Conservation (phyloP, 1,140 invertebrate species). For the Drosophila kanapiae region DNA sequence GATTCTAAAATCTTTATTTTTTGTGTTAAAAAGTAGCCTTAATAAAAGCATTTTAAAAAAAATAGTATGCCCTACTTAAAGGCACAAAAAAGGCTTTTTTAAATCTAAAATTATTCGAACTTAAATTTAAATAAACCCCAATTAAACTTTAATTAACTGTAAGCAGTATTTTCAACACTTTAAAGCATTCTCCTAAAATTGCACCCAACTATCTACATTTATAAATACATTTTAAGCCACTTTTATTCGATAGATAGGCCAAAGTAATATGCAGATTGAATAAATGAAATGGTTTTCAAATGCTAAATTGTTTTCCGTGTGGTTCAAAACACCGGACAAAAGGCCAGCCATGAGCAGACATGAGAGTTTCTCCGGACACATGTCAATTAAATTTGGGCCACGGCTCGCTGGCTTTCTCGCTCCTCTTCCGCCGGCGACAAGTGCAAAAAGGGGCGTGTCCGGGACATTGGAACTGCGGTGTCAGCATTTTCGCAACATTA, state of each 20-base stretch:
- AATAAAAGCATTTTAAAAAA: no score
- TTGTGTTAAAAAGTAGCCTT: background rate
- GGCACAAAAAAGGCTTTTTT: background rate
- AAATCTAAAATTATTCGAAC: background rate
- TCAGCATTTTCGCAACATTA: slow-evolving; percentile 57
- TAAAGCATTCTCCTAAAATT: background rate
- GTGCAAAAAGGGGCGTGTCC: slow-evolving; percentile 36
- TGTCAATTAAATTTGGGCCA: slow-evolving; percentile 77
- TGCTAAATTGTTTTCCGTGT: slow-evolving; percentile 20
- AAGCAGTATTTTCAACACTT: background rate
- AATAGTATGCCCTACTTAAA: background rate
- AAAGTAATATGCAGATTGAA: background rate
- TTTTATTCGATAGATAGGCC: background rate
- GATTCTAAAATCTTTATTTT: background rate
- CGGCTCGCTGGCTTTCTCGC: slow-evolving; percentile 44
- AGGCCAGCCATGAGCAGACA: slow-evolving; percentile 19
- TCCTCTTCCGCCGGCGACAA: slow-evolving; percentile 42
- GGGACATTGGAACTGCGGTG: slow-evolving; percentile 1
- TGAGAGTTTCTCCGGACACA: slow-evolving; percentile 52
- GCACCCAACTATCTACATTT: no score
- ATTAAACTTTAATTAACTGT: background rate
- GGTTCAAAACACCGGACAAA: slow-evolving; percentile 26
- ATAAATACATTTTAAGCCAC: background rate
- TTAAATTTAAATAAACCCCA: no score
- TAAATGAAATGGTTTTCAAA: background rate